These are phyloP conservation scores for Meles meles DNA, from an alignment of 2,113 vertebrate species.

Conservation along the genomic window DNA sequence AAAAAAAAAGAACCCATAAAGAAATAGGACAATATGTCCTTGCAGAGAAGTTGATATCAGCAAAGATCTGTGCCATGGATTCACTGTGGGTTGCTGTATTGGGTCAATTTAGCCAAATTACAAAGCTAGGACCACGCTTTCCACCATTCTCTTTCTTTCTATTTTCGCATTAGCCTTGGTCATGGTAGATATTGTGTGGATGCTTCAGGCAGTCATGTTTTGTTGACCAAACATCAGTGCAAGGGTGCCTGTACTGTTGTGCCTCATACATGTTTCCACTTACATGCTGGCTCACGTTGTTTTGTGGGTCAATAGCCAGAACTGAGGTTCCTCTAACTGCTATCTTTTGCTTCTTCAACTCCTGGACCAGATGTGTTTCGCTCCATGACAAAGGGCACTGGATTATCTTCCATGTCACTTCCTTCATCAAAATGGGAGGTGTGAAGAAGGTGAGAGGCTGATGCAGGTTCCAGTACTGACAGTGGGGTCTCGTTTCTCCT, in stretches of 20 bases:
- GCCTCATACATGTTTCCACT: accelerated
- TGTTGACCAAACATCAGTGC: background rate
- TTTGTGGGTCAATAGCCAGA: background rate
- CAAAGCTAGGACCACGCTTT: background rate
- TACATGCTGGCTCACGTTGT: accelerated
- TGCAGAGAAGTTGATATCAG: background rate
- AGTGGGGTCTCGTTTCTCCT: background rate
- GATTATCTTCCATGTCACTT: background rate
- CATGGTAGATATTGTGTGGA: background rate
- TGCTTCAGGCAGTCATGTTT: background rate
- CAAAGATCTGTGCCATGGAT: background rate
- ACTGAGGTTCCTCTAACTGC: too few species aligned
- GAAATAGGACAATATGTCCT: background rate
- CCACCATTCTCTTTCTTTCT: background rate
- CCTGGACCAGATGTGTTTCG: background rate
- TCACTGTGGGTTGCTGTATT: background rate
- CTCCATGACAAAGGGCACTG: background rate
- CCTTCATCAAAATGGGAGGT: background rate
- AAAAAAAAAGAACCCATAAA: background rate
- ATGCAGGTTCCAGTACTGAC: background rate
- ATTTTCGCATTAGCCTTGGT: background rate
- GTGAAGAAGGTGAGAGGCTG: background rate
- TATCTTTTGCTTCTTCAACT: background rate
- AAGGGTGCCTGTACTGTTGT: background rate
- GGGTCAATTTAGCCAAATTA: background rate